Percentiles rank a stretch among this genome's conserved stretches.
Evolutionary conservation across 1,140 invertebrate genomes (phyloP).

Genomic region (Cotesia vestalis): DNA sequence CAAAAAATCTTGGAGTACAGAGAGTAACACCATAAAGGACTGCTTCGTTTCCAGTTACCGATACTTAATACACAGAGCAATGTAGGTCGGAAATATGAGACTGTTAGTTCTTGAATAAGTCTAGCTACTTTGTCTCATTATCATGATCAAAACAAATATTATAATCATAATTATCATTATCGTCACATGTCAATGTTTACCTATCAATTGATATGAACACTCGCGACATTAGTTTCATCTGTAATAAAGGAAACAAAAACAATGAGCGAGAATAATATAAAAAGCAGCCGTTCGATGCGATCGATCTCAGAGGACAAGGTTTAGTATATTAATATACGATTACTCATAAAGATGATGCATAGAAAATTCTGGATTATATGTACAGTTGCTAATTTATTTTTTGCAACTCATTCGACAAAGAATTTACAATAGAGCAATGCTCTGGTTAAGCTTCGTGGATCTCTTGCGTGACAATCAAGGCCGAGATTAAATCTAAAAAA

Average conservation of each 20-base stretch:
- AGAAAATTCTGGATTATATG: neutral
- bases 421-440: neutral
- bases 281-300: neutral
- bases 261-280: neutral
- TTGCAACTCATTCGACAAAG: neutral
- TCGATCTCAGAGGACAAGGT: conserved; percentile 5
- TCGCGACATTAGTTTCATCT: neutral
- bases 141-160: too few relatives aligned
- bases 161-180: too few relatives aligned
- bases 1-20: conserved; percentile 12
- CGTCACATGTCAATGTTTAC: too few relatives aligned
- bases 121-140: neutral
- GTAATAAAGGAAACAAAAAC: neutral
- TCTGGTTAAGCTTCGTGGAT: neutral
- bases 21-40: neutral
- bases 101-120: neutral
- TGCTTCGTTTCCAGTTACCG: neutral
- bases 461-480: conserved; percentile 19
- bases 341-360: conserved; percentile 11
- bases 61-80: neutral
- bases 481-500: neutral
- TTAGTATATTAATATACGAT: neutral
- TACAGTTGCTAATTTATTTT: neutral
- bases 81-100: conserved; percentile 12
- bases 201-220: too few relatives aligned